A percentile compares a stretch with the other conserved stretches of the same genome.
Evolutionary conservation across 2,797 vertebrate genomes (phyloP).

Genomic region (Dendrocincla fuliginosa): DNA sequence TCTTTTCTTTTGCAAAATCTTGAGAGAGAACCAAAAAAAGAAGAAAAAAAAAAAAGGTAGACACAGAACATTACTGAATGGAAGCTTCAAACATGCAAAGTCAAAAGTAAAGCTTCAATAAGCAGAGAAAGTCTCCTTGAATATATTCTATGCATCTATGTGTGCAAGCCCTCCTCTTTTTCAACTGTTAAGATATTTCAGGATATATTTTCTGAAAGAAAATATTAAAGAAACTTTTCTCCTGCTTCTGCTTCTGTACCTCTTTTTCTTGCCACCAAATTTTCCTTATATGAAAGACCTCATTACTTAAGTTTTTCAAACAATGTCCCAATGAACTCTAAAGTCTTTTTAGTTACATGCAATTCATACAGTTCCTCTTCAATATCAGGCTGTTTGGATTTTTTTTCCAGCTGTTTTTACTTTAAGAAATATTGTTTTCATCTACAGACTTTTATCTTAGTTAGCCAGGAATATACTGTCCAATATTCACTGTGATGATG

Average conservation of each 20-base stretch:
- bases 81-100: constrained; percentile 30
- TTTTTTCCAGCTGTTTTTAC: background rate
- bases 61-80: background rate
- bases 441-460: background rate
- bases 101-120: constrained; percentile 47
- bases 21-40: background rate
- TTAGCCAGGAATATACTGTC: background rate
- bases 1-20: background rate
- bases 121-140: background rate
- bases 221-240: background rate
- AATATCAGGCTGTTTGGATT: background rate
- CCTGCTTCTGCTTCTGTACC: background rate
- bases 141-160: background rate
- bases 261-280: background rate
- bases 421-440: background rate
- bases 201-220: background rate
- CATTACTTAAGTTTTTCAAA: background rate
- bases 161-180: background rate
- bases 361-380: background rate
- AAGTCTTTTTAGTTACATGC: background rate
- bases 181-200: background rate
- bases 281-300: background rate
- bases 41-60: background rate
- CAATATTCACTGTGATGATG: background rate
- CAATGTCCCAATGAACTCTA: background rate